Evolutionary conservation across 1,140 invertebrate species (phyloP).

Genomic region (Eriocheir sinensis): DNA sequence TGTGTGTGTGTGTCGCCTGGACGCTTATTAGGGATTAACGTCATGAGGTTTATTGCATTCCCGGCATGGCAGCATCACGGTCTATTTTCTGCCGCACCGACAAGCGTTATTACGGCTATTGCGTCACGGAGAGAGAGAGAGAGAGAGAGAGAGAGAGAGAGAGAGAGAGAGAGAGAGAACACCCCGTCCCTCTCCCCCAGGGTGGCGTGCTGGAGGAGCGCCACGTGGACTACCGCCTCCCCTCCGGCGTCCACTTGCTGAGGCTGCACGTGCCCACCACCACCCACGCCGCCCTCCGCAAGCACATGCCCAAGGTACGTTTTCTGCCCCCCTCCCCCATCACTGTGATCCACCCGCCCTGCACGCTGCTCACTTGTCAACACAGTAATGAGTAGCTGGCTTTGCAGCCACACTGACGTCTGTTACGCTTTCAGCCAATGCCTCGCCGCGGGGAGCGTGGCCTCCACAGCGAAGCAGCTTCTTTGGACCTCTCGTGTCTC

Average conservation of each 20-base stretch:
- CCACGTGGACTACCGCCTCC: constrained; percentile 67
- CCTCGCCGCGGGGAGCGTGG: constrained; percentile 62
- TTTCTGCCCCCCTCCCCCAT: not conserved
- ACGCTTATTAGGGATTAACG: no score
- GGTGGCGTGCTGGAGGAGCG: constrained; percentile 66
- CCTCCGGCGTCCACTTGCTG: constrained; percentile 67
- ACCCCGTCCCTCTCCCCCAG: not conserved
- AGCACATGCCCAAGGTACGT: constrained; percentile 62
- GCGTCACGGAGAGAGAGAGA: not conserved
- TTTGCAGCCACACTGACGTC: not conserved
- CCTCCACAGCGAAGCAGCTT: constrained; percentile 69
- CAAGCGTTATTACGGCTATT: no score
- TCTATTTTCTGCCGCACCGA: no score
- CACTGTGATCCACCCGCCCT: no score
- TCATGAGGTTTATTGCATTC: no score
- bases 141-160: not conserved
- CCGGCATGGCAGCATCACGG: no score
- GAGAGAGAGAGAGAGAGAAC: not conserved
- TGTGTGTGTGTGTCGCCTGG: no score
- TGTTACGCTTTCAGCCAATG: constrained; percentile 39
- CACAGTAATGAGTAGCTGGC: no score
- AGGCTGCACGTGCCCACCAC: constrained; percentile 69
- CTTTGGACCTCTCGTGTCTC: constrained; percentile 72
- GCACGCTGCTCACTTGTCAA: no score
- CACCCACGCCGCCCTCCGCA: constrained; percentile 65